These are phyloP conservation scores for Lophochroa leadbeateri DNA, from an alignment of 2,113 vertebrate species.

Conservation along the genomic window DNA sequence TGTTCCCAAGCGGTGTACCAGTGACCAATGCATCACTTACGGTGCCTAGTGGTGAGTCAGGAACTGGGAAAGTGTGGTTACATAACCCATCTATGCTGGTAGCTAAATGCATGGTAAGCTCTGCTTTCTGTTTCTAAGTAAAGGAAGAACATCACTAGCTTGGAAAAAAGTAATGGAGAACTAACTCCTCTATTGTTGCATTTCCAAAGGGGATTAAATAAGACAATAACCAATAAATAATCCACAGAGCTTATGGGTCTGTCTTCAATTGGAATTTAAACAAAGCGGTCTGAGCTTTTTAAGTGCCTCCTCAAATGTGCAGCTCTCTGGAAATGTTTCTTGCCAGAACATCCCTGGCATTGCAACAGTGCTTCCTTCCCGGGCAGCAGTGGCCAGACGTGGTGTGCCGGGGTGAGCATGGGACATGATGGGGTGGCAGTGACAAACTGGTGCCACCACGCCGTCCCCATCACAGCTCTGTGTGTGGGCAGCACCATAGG, in stretches of 20 bases:
- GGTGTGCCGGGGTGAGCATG: rapidly evolving
- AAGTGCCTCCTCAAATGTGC: conserved; percentile 13
- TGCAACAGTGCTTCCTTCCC: background rate
- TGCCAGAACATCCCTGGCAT: conserved; percentile 20
- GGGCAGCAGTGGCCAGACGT: background rate
- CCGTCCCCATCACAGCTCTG: rapidly evolving
- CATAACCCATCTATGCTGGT: background rate
- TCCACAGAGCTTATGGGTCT: background rate
- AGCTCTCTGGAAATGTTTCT: background rate
- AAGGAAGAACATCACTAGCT: background rate
- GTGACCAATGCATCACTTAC: background rate
- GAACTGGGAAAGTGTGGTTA: background rate
- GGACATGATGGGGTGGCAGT: background rate
- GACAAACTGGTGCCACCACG: rapidly evolving
- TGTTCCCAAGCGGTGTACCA: background rate
- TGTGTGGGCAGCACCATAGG: background rate
- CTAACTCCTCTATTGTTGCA: conserved; percentile 41
- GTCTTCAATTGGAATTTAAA: conserved; percentile 45
- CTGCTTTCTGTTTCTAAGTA: conserved; percentile 5
- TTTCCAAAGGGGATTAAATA: conserved; percentile 51
- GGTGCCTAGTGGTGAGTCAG: background rate
- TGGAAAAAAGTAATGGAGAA: background rate
- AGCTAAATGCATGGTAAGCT: background rate
- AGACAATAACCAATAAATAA: conserved; percentile 62
- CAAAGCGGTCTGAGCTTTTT: conserved; percentile 42